Base-by-base conservation (phyloP, 1,140 invertebrate species). In the Drosophila pseudoobscura region DNA sequence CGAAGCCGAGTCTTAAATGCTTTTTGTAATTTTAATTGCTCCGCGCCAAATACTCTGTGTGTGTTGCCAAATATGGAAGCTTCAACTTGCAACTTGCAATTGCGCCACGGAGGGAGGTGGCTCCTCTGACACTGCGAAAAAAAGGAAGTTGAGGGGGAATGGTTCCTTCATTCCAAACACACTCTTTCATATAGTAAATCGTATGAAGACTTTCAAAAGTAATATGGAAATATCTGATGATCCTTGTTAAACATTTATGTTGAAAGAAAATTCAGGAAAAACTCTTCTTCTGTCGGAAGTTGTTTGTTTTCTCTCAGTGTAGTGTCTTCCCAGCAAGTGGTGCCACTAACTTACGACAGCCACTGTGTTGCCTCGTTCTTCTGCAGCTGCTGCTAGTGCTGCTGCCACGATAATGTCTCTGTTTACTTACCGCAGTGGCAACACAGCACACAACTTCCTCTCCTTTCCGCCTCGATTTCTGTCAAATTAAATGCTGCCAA, bases 21-120 rank as follows among this genome's bases (percentile, higher is more conserved):
- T 78, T 70, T 70, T 82, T 85, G 82, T 82, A 85, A 85, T 87
- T 85, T 85, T 85, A 85, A 85, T 85, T 85, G 80, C 80, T 56
- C 77, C 64, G 62, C 72, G 76, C 80, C 80, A 82, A 85, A 82
- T 87, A 75, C 59, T 57, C 51, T 47, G 63, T 39, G 26, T 41
- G 71, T 39, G 26, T 41, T 57, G 74, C 82, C 78, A 75, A 87
- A 85, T 87, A 85, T 59, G 78, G 78, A 59, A 71, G 55, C 55
- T 58, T 29, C 47, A 64, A 63, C 62, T 63, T 58, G 29, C 55
- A 64, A 63, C 62, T 69, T 69, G 61, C 45, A 57, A 57, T 26
- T 31, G 11, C 3, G 35, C 13, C 11, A 13, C 5, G 35, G 35
- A 5, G 35, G 31, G 35, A 31, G 31, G 29, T 6, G 6, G 29